A percentile compares a stretch with the other conserved stretches of the same genome.
These are phyloP conservation scores for Tuta absoluta DNA, from an alignment of 2,888 invertebrate species.

Conservation along the genomic window DNA sequence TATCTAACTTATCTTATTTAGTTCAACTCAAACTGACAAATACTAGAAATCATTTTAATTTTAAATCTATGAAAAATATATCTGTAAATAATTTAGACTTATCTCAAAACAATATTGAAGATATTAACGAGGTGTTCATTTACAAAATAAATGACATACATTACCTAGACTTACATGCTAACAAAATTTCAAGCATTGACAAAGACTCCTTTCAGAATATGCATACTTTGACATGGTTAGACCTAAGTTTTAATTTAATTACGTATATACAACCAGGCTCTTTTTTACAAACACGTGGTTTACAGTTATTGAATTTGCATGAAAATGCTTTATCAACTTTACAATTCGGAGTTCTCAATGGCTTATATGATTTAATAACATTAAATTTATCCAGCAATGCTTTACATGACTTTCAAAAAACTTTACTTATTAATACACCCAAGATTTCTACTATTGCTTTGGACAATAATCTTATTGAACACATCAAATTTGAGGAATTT, in stretches of 20 bases:
- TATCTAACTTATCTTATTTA: neutral
- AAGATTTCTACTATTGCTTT: conserved; percentile 1
- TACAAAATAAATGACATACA: conserved; percentile 10
- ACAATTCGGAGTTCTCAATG: conserved; percentile 3
- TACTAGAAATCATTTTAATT: neutral
- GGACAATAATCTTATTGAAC: conserved; percentile 6
- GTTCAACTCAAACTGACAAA: conserved; percentile 3
- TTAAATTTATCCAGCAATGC: conserved; percentile 15
- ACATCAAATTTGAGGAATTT: conserved; percentile 1
- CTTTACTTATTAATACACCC: neutral
- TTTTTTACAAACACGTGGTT: neutral
- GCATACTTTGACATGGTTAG: conserved; percentile 1
- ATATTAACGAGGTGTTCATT: neutral
- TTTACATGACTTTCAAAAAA: neutral
- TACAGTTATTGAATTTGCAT: conserved; percentile 2
- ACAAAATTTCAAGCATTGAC: neutral
- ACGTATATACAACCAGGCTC: conserved; percentile 9
- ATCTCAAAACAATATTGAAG: neutral
- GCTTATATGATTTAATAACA: neutral
- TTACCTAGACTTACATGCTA: neutral
- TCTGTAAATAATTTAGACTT: neutral
- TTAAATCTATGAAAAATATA: neutral
- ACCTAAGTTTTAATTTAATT: conserved; percentile 12
- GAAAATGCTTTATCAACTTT: neutral
- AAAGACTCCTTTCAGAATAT: conserved; percentile 9